Evolutionary conservation across 1,140 invertebrate genomes (phyloP).

Genomic region (Coelopa frigida): DNA sequence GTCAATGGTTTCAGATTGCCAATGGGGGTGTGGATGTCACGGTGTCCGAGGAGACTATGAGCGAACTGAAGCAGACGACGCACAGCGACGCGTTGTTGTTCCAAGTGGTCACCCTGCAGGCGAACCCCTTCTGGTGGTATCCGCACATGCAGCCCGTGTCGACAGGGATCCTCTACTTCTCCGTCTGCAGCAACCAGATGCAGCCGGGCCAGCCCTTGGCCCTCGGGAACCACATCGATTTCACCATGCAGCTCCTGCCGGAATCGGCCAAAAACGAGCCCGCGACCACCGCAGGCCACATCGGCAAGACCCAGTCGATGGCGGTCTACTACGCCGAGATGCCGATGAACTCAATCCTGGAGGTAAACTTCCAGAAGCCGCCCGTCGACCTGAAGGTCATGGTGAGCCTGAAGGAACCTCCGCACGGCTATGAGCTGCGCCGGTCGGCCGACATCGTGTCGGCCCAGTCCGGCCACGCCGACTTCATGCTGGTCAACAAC

Average conservation of each 20-base stretch:
- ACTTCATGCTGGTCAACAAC: slow-evolving; percentile 2
- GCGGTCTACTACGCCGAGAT: slow-evolving; percentile 6
- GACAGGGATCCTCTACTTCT: not conserved
- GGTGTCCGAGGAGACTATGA: not conserved
- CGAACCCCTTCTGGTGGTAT: slow-evolving; percentile 14
- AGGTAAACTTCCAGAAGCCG: slow-evolving; percentile 4
- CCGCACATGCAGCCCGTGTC: slow-evolving; percentile 2
- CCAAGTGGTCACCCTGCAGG: slow-evolving; percentile 1
- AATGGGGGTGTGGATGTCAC: not conserved
- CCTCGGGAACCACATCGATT: not conserved
- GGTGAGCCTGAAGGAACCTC: not conserved
- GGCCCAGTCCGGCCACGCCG: not conserved
- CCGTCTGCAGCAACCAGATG: not conserved
- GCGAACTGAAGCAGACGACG: slow-evolving; percentile 1
- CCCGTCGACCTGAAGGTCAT: not conserved
- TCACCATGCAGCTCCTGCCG: not conserved
- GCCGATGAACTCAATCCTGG: slow-evolving; percentile 1
- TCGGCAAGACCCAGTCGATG: slow-evolving; percentile 3
- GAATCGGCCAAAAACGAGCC: not conserved
- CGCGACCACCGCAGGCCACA: not conserved
- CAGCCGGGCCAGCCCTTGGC: not conserved
- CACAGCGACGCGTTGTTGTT: not conserved
- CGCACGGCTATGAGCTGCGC: not conserved
- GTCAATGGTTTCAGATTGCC: not conserved
- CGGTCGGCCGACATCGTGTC: not conserved